These are phyloP conservation scores for Scaptomyza montana DNA, from an alignment of 1,140 invertebrate genomes.

Conservation along the genomic window DNA sequence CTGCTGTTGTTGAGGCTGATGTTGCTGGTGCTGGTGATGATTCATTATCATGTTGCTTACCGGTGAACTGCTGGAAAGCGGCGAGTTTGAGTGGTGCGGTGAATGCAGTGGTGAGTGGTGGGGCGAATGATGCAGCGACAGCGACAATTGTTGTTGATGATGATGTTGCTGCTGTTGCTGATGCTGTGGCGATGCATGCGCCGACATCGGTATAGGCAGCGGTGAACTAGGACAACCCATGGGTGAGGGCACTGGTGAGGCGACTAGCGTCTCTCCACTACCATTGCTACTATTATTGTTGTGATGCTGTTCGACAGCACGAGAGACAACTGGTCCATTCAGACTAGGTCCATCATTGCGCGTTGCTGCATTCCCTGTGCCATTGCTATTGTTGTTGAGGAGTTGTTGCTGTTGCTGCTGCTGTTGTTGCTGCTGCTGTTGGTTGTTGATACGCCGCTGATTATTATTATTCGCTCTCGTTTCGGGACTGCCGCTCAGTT, in stretches of 20 bases:
- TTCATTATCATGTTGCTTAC: slow-evolving; percentile 64
- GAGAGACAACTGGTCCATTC: slow-evolving; percentile 44
- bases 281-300: slow-evolving; percentile 28
- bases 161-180: slow-evolving; percentile 59
- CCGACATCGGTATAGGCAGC: slow-evolving; percentile 77
- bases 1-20: slow-evolving; percentile 36
- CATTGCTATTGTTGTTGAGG: slow-evolving; percentile 73
- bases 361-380: slow-evolving; percentile 46
- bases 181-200: slow-evolving; percentile 62
- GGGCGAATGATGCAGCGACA: slow-evolving; percentile 76
- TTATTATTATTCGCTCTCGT: slow-evolving; percentile 57
- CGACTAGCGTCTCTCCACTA: slow-evolving; percentile 34
- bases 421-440: slow-evolving; percentile 64
- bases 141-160: slow-evolving; percentile 57
- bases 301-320: slow-evolving; percentile 36
- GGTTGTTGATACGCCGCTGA: slow-evolving; percentile 54
- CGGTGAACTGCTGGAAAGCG: slow-evolving; percentile 73
- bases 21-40: slow-evolving; percentile 47
- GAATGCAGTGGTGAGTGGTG: slow-evolving; percentile 80
- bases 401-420: slow-evolving; percentile 84
- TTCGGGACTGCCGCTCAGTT: slow-evolving; percentile 69
- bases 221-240: slow-evolving; percentile 74
- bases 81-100: slow-evolving; percentile 73
- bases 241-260: slow-evolving; percentile 71
- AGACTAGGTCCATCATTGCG: slow-evolving; percentile 65